Percentiles rank a stretch among this genome's conserved stretches.
Evolutionary conservation across 2,113 vertebrate genomes (phyloP).

Genomic region (Felis catus): F.catus_Fca126_mat1.0 CM031417.1:29610001-29610500

Average conservation of each 20-base stretch:
- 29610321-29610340: background rate
- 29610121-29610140: background rate
- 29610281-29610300: background rate
- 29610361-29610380: background rate
- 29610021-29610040: conserved; percentile 98
- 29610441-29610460: background rate
- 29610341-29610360: background rate
- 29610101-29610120: background rate
- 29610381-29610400: background rate
- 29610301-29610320: background rate
- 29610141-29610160: background rate
- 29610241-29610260: background rate
- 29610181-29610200: background rate
- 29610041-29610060: conserved; percentile 98
- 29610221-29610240: background rate
- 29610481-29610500: background rate
- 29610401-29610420: background rate
- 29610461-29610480: background rate
- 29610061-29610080: conserved; percentile 98
- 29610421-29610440: background rate
- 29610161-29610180: background rate
- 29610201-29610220: background rate
- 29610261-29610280: background rate
- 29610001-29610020: conserved; percentile 97
- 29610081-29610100: conserved; percentile 97